These are phyloP conservation scores for Rapana venosa DNA, from an alignment of 2,888 invertebrate species.

Conservation along the genomic window DNA sequence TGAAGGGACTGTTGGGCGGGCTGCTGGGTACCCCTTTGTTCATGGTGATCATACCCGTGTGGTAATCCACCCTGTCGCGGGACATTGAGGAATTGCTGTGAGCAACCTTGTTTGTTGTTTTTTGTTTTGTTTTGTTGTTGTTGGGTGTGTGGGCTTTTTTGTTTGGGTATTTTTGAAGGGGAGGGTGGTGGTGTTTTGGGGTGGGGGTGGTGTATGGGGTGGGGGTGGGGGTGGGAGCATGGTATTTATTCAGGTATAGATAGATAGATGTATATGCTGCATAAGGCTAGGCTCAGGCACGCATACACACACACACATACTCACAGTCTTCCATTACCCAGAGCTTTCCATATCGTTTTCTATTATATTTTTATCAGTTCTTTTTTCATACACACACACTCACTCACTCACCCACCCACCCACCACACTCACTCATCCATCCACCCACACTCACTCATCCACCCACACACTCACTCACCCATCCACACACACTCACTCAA, in stretches of 20 bases:
- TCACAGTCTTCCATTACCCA: too few relatives aligned
- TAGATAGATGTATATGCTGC: background rate
- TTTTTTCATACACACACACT: too few relatives aligned
- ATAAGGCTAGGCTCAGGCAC: background rate
- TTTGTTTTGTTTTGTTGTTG: background rate
- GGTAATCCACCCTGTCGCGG: conserved; percentile 87
- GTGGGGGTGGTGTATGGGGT: background rate
- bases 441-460: too few relatives aligned
- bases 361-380: too few relatives aligned
- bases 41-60: conserved; percentile 97
- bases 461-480: too few relatives aligned
- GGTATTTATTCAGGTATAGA: background rate
- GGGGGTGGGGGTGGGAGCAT: background rate
- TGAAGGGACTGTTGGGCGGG: conserved; percentile 80
- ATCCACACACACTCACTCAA: too few relatives aligned
- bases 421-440: too few relatives aligned
- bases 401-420: too few relatives aligned
- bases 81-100: too few relatives aligned
- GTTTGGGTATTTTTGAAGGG: too few relatives aligned
- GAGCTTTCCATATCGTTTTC: too few relatives aligned
- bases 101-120: too few relatives aligned
- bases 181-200: background rate
- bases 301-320: background rate
- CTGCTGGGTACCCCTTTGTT: conserved; percentile 91
- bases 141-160: background rate